Evolutionary conservation across 2,888 invertebrate genomes (phyloP).

Genomic region (Elgonia sp.): DNA sequence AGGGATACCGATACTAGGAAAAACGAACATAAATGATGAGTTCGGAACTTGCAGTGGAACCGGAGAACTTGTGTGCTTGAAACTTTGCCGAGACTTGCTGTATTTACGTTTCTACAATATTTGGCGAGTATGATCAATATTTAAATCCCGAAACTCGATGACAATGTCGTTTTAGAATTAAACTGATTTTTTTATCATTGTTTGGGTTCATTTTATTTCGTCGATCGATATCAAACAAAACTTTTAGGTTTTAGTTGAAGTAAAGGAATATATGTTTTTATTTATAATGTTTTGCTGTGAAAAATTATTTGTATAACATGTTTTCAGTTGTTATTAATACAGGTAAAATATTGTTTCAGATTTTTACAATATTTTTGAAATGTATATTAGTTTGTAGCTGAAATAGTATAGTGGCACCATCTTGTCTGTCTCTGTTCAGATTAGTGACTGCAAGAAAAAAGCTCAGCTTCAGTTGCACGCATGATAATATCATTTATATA

Average conservation of each 20-base stretch:
- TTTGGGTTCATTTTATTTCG: slow-evolving; percentile 13
- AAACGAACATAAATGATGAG: slow-evolving; percentile 75
- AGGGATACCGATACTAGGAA: slow-evolving; percentile 70
- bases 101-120: slow-evolving; percentile 74
- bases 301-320: neutral
- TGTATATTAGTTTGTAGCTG: no score
- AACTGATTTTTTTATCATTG: slow-evolving; percentile 49
- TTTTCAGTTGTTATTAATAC: no score
- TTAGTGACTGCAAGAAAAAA: no score
- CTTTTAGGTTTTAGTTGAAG: neutral
- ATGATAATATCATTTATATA: no score
- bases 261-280: neutral
- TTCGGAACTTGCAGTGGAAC: slow-evolving; percentile 70
- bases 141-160: slow-evolving; percentile 67
- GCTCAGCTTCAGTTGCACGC: no score
- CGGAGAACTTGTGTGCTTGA: slow-evolving; percentile 68
- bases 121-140: slow-evolving; percentile 73
- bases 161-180: slow-evolving; percentile 65
- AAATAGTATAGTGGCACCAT: no score
- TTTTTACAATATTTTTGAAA: no score
- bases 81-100: slow-evolving; percentile 72
- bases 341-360: no score
- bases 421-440: no score
- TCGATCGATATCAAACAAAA: neutral
- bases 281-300: no score